Base-by-base conservation (phyloP, 2,113 vertebrate species). In the Lampris megalopsis region DNA sequence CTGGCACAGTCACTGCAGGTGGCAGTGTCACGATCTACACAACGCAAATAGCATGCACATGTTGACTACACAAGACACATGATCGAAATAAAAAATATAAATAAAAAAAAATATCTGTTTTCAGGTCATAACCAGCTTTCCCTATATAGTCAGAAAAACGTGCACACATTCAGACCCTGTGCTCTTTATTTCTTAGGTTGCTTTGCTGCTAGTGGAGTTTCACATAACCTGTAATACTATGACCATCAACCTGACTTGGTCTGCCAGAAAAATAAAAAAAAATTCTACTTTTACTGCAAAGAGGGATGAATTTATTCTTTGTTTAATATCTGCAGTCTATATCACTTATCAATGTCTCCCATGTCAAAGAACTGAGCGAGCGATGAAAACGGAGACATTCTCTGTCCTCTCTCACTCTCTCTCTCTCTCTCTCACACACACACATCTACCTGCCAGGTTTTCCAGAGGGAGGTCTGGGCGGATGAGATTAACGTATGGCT, bases 1-100 rank as follows among this genome's bases (percentile, higher is more conserved):
- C 72, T 90, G 1, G 62, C 0, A 81, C 94, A 95, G 89, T 94
- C 67, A 9, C 77, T 91, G 81, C 94, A 95, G 69, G 94, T 94
- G 37, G 89, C 43, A 10, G 90, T 86, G 56, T 83, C 4, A n/a
- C 67, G 0, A 61, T 89, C 94, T 94, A 56, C 13, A 68, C n/a
- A 40, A 72, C 24, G 58, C 2, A 77, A 10, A 48, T 24, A 61
- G 47, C 54, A 48, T 1, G 35, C 9, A 70, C 45, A 41, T 0
- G 41, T 13, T 6, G 41, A 47, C n/a, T 4, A 36, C 24, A 69
- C 52, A 1, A 35, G 11, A 60, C 38, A 57, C 2, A 57, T 35
- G 24, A 24, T 24, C 24, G 24, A 24, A 24, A 24, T 24, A 24
- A 24, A 24, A 24, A 24, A 24, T 24, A 24, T 24, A 24, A 24